phyloP scores from a whole-genome alignment of 2,113 vertebrate genomes.

The Cranoglanis bouderius region DNA sequence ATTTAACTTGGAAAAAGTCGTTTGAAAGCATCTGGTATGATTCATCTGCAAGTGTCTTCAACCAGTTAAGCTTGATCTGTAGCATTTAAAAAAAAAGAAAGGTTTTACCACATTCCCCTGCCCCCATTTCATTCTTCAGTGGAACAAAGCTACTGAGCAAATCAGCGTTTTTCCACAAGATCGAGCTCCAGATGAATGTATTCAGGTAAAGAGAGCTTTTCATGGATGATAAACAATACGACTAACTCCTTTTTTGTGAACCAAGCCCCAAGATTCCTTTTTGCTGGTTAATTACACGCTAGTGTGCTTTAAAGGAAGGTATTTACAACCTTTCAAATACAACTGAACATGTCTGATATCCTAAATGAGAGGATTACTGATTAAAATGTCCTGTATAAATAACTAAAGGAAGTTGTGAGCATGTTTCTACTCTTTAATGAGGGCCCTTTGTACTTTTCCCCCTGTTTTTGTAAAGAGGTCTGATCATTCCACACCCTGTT shows the following conservation, averaged over 20 bases:
- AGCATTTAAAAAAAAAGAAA: not conserved
- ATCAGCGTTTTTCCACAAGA: not conserved
- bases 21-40: not conserved
- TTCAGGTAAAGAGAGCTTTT: not conserved
- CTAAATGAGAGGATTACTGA: not conserved
- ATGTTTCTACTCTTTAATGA: not conserved
- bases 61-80: slow-evolving; percentile 2
- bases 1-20: not conserved
- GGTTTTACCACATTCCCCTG: not conserved
- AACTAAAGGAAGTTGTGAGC: not conserved
- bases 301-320: not conserved
- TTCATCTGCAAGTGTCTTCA: not conserved
- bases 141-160: not conserved
- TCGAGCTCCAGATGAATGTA: not conserved
- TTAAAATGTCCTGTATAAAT: not conserved
- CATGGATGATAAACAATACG: not conserved
- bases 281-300: not conserved
- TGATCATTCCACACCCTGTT: slow-evolving; percentile 10
- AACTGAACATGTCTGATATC: not conserved
- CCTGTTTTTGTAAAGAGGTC: not conserved
- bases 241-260: not conserved
- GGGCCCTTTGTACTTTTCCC: not conserved
- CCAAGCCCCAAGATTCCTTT: not conserved
- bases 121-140: not conserved
- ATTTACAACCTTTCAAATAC: not conserved